Evolutionary conservation across 2,797 vertebrate species (phyloP).

Genomic region (Babyrousa celebensis): DNA sequence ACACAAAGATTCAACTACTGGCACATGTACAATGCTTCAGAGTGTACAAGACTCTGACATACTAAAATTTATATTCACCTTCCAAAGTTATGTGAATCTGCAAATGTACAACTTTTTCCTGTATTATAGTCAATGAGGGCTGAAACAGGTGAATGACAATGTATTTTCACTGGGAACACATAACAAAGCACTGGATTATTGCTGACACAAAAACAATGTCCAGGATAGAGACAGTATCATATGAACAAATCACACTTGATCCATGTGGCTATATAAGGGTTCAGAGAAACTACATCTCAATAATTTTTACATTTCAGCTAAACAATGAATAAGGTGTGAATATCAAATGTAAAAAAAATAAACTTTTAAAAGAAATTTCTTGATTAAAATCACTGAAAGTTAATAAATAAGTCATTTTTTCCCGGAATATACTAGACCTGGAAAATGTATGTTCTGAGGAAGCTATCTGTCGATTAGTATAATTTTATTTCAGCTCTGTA

Average conservation of each 20-base stretch:
- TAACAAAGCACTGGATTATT: constrained; percentile 93
- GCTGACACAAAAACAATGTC: constrained; percentile 91
- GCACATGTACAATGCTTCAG: neutral
- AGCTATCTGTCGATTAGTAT: neutral
- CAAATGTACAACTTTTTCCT: constrained; percentile 86
- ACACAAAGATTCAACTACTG: neutral
- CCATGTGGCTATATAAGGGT: constrained; percentile 88
- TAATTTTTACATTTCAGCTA: constrained; percentile 80
- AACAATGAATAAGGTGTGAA: neutral
- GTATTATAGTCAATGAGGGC: constrained; percentile 91
- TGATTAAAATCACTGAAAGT: neutral
- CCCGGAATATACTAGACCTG: neutral
- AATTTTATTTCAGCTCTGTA: constrained; percentile 29
- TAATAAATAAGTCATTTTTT: neutral
- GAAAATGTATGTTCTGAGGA: neutral
- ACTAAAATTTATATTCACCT: neutral
- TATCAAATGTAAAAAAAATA: neutral
- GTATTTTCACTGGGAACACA: constrained; percentile 95
- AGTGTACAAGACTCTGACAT: neutral
- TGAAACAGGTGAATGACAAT: constrained; percentile 95
- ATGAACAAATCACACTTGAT: constrained; percentile 92
- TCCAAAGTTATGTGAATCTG: constrained; percentile 78
- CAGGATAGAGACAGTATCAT: constrained; percentile 90
- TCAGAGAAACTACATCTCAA: constrained; percentile 86
- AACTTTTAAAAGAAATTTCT: constrained; percentile 81